These are phyloP conservation scores for Acanthopagrus latus DNA, from an alignment of 2,797 vertebrate species.

Conservation along the genomic window DNA sequence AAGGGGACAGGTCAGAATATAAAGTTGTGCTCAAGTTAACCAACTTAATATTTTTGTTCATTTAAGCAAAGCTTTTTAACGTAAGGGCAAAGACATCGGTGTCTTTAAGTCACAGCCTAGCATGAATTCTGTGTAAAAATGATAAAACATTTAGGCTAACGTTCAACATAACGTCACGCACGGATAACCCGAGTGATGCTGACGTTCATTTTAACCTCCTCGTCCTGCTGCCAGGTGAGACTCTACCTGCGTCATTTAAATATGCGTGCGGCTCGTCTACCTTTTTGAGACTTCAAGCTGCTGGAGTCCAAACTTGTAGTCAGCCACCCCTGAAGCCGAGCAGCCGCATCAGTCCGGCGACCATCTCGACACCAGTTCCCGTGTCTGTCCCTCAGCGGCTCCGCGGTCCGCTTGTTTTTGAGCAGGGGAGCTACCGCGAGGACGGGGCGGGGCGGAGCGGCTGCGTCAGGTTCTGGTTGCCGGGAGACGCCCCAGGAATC, in stretches of 20 bases:
- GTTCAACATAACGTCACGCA: neutral
- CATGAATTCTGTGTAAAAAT: neutral
- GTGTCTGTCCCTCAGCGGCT: neutral
- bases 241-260: neutral
- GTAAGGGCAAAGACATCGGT: neutral
- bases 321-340: neutral
- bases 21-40: conserved; percentile 10
- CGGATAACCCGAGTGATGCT: neutral
- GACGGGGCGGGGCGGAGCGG: conserved; percentile 59
- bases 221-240: conserved; percentile 7
- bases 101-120: neutral
- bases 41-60: neutral
- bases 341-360: conserved; percentile 5
- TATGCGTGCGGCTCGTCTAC: conserved; percentile 21
- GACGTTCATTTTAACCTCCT: neutral
- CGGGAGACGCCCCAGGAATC: conserved; percentile 79
- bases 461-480: conserved; percentile 82
- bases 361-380: neutral
- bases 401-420: conserved; percentile 68
- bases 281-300: conserved; percentile 4
- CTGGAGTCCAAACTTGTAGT: conserved; percentile 6
- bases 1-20: too few relatives aligned
- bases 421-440: conserved; percentile 60
- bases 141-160: neutral
- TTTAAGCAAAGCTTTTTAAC: too few relatives aligned